Percentiles rank a stretch among this genome's conserved stretches.
Evolutionary conservation across 2,888 invertebrate genomes (phyloP).

Genomic region (Drosophila mimica): DNA sequence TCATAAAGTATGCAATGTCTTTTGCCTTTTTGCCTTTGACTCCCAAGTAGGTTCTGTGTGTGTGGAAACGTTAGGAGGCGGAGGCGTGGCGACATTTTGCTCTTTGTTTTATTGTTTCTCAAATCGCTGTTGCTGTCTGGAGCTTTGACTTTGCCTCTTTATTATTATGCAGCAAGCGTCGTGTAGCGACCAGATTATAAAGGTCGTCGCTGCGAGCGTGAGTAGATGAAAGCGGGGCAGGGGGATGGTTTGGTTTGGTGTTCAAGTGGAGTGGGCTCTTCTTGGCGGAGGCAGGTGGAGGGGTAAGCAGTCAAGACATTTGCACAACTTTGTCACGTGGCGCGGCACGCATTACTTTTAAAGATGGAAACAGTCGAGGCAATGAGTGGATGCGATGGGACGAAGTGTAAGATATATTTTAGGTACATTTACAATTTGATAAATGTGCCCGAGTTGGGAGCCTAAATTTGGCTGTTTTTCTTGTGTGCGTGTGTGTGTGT

Average conservation of each 20-base stretch:
- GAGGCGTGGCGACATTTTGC: conserved; percentile 17
- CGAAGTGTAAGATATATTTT: conserved; percentile 21
- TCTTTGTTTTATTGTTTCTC: conserved; percentile 68
- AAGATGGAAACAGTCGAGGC: conserved; percentile 37
- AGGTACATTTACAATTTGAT: conserved; percentile 62
- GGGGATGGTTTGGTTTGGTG: too few species aligned
- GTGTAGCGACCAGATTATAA: conserved; percentile 63
- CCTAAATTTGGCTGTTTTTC: conserved; percentile 4
- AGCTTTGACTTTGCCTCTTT: conserved; percentile 58
- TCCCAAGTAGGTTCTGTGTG: conserved; percentile 26
- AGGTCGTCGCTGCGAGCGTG: conserved; percentile 38
- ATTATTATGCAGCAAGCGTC: conserved; percentile 64
- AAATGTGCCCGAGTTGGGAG: conserved; percentile 52
- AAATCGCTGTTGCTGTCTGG: conserved; percentile 57
- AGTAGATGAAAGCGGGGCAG: not conserved
- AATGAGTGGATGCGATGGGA: not conserved
- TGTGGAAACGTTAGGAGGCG: not conserved
- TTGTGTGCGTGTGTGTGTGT: not conserved
- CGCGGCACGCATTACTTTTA: conserved; percentile 53
- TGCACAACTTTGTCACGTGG: conserved; percentile 67
- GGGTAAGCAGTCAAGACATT: conserved; percentile 39
- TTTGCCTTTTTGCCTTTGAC: conserved; percentile 35
- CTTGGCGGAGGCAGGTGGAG: not conserved
- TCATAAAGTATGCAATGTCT: conserved; percentile 60
- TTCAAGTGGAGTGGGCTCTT: not conserved